phyloP scores from a whole-genome alignment of 2,113 vertebrate genomes.

The Stictonetta naevosa region DNA sequence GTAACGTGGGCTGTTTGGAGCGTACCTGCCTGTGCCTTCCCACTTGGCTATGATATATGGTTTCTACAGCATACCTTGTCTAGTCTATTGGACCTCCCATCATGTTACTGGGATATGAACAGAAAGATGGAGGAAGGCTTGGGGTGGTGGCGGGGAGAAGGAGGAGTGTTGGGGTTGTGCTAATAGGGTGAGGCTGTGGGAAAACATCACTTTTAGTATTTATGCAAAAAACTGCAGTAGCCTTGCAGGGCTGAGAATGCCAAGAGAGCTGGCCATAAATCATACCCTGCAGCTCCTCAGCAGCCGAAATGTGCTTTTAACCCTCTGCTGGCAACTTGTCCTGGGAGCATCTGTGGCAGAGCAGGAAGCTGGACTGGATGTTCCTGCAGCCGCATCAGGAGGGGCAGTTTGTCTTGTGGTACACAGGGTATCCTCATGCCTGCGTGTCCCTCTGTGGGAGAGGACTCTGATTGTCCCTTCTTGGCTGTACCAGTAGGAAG shows the following conservation, averaged over 20 bases:
- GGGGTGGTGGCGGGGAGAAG: background rate
- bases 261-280: constrained; percentile 37
- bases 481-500: background rate
- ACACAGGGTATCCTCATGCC: background rate
- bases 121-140: background rate
- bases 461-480: background rate
- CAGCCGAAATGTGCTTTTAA: constrained; percentile 30
- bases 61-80: background rate
- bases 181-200: constrained; percentile 22
- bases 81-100: background rate
- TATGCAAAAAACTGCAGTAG: constrained; percentile 65
- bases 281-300: constrained; percentile 10
- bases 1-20: background rate
- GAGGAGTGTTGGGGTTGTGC: background rate
- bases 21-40: background rate
- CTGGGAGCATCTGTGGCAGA: background rate
- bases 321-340: background rate
- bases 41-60: background rate
- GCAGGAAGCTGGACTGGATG: background rate
- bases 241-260: constrained; percentile 42
- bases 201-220: constrained; percentile 20
- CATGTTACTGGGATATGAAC: rapidly evolving
- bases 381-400: background rate
- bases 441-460: background rate
- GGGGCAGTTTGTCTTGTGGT: background rate